A percentile compares a stretch with the other conserved stretches of the same genome.
phyloP scores from a whole-genome alignment of 2,113 vertebrate genomes.

The Lasiurus borealis region DNA sequence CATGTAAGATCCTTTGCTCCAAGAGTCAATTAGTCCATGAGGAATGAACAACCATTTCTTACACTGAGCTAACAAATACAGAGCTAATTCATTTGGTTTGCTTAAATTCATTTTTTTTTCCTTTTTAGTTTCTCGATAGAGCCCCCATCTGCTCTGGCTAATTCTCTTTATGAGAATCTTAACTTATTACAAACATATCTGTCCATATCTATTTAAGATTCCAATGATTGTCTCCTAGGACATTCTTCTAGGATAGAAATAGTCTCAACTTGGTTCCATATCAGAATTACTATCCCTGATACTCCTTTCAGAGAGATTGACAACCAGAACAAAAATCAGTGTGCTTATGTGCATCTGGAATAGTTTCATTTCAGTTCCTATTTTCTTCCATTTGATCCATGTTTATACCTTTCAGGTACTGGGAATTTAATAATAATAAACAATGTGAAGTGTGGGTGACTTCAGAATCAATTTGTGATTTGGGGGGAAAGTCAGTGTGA shows the following conservation, averaged over 20 bases:
- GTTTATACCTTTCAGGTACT: slow-evolving; percentile 73
- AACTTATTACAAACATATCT: background rate
- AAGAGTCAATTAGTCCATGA: background rate
- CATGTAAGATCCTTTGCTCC: background rate
- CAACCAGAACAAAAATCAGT: background rate
- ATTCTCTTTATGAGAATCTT: background rate
- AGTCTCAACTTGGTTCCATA: background rate
- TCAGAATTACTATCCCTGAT: background rate
- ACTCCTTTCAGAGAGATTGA: background rate
- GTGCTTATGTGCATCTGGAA: background rate
- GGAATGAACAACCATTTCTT: background rate
- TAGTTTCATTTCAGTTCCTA: background rate
- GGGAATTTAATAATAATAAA: slow-evolving; percentile 73
- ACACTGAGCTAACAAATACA: background rate
- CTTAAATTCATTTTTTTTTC: background rate
- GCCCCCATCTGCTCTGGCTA: background rate
- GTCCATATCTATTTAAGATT: background rate
- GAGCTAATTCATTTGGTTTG: background rate
- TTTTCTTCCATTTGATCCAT: background rate
- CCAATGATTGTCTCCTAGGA: background rate
- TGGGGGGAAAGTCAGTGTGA: background rate
- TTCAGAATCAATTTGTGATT: slow-evolving; percentile 14
- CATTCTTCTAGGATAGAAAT: slow-evolving; percentile 7
- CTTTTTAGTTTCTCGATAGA: background rate
- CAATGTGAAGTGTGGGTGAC: slow-evolving; percentile 12